Conservation (phyloP, 2,113 vertebrate species). For the Promerops cafer region DNA sequence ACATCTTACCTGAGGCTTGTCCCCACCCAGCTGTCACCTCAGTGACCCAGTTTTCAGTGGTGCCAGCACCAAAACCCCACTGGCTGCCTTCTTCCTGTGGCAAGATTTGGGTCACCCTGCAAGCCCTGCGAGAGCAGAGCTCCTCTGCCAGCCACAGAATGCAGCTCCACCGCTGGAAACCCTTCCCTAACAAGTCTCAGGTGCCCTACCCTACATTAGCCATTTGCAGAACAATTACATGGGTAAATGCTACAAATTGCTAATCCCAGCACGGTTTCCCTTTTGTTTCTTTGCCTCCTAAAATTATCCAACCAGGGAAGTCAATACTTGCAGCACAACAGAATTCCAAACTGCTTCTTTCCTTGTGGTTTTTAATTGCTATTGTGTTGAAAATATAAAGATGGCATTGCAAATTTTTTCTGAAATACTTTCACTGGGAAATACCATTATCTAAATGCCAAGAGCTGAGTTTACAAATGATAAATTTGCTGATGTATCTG, state of each 20-base stretch:
- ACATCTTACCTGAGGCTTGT: fast-evolving
- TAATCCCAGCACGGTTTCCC: not conserved
- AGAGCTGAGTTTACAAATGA: not conserved
- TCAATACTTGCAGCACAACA: fast-evolving
- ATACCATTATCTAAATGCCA: not conserved
- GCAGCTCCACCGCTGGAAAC: not conserved
- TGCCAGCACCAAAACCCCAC: not conserved
- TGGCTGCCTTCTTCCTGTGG: not conserved
- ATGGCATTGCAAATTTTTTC: not conserved
- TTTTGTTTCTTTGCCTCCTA: not conserved
- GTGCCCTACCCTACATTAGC: slow-evolving; percentile 3
- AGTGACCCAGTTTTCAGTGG: fast-evolving
- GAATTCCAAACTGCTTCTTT: not conserved
- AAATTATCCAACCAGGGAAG: not conserved
- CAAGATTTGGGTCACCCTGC: not conserved
- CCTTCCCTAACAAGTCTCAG: not conserved
- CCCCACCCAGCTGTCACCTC: fast-evolving
- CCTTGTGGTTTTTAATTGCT: not conserved
- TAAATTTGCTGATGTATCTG: not conserved
- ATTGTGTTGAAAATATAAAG: not conserved
- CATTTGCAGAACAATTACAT: slow-evolving; percentile 8
- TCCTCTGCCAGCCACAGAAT: not conserved
- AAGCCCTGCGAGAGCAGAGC: not conserved
- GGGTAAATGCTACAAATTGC: not conserved
- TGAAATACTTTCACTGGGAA: not conserved